Conservation (phyloP, 2,113 vertebrate species). For the Muscicapa adusta region DNA sequence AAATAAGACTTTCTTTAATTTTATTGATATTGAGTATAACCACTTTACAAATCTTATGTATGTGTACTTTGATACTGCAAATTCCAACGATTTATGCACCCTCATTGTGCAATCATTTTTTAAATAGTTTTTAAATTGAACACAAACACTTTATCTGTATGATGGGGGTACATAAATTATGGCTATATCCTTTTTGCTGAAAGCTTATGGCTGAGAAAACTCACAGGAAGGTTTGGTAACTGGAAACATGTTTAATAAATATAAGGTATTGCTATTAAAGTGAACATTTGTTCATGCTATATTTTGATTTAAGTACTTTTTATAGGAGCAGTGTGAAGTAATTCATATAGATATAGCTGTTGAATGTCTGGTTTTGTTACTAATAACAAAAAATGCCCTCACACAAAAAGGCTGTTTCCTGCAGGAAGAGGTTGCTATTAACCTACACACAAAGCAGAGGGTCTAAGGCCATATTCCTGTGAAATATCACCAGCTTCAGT, state of each 20-base stretch:
- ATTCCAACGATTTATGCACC: neutral
- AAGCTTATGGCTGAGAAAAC: neutral
- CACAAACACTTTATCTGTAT: neutral
- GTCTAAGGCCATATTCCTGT: neutral
- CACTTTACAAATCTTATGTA: neutral
- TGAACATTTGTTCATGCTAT: neutral
- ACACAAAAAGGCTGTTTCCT: neutral
- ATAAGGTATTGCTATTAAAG: neutral
- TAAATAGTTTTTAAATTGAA: neutral
- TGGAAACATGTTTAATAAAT: neutral
- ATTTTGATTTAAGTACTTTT: constrained; percentile 24
- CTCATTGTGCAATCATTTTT: neutral
- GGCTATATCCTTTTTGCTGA: neutral
- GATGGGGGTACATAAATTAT: neutral
- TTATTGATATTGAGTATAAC: neutral
- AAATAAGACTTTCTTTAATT: neutral
- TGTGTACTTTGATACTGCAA: neutral
- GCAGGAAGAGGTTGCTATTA: neutral
- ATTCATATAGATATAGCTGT: neutral
- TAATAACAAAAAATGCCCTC: neutral
- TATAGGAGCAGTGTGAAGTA: neutral
- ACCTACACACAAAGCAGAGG: neutral
- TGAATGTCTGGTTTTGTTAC: neutral
- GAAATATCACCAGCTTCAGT: neutral
- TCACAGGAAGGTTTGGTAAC: neutral